Conservation (phyloP, 2,113 vertebrate species). For the Eptatretus burgeri region DNA sequence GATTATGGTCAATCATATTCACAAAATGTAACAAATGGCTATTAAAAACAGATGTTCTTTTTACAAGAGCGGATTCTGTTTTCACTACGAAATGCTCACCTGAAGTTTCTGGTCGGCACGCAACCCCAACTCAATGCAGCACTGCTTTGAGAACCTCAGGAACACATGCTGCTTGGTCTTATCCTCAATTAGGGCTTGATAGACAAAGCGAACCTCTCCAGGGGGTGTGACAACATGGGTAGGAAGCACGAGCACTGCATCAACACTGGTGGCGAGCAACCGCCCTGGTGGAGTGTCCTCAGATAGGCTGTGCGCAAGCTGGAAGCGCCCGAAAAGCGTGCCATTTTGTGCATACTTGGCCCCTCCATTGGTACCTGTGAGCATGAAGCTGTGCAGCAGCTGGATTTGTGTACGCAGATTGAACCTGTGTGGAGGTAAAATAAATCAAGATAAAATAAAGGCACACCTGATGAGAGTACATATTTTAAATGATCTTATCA, state of each 20-base stretch:
- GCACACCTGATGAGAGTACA: too few relatives aligned
- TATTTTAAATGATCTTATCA: too few relatives aligned
- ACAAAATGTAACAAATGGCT: too few relatives aligned
- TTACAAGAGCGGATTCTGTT: too few relatives aligned
- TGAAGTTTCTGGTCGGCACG: slow-evolving; percentile 58
- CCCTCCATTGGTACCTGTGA: slow-evolving; percentile 82
- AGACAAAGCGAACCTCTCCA: slow-evolving; percentile 18
- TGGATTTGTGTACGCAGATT: slow-evolving; percentile 97
- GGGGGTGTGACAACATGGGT: slow-evolving; percentile 29
- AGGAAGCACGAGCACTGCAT: slow-evolving; percentile 72
- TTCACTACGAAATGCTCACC: slow-evolving; percentile 18
- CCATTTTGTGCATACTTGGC: slow-evolving; percentile 92
- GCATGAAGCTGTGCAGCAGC: slow-evolving; percentile 89
- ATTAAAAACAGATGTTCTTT: too few relatives aligned
- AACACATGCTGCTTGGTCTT: slow-evolving; percentile 99
- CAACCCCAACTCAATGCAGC: slow-evolving; percentile 64
- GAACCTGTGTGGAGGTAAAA: slow-evolving; percentile 27
- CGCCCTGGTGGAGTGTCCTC: slow-evolving; percentile 90
- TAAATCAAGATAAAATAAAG: too few relatives aligned
- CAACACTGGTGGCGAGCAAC: slow-evolving; percentile 97
- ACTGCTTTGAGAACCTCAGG: slow-evolving; percentile 73
- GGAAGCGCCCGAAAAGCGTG: slow-evolving; percentile 87
- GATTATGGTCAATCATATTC: too few relatives aligned
- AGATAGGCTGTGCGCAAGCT: slow-evolving; percentile 81
- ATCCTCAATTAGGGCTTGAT: slow-evolving; percentile 84